Conservation (phyloP, 2,888 invertebrate species). For the Hirtodrosophila confusa region DNA sequence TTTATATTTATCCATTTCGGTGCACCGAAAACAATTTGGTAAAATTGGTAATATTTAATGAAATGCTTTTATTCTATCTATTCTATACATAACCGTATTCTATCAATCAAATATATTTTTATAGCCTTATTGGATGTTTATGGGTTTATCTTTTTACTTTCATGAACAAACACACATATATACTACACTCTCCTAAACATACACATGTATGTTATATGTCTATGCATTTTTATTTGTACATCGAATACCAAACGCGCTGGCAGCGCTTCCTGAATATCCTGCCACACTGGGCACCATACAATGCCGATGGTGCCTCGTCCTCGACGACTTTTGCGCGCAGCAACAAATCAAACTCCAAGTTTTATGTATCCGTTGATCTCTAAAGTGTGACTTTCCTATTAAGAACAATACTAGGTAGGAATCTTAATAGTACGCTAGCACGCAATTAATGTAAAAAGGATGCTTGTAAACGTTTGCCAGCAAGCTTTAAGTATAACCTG, state of each 20-base stretch:
- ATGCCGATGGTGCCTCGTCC: slow-evolving; percentile 74
- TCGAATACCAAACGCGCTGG: slow-evolving; percentile 17
- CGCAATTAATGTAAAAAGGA: slow-evolving; percentile 16
- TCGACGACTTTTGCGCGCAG: slow-evolving; percentile 77
- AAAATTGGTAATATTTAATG: too few species aligned
- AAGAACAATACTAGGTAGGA: slow-evolving; percentile 39
- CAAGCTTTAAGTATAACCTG: slow-evolving; percentile 5
- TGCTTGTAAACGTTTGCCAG: slow-evolving; percentile 19
- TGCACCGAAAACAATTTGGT: slow-evolving; percentile 1
- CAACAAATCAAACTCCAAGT: slow-evolving; percentile 83
- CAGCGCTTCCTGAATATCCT: slow-evolving; percentile 82
- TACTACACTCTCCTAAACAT: slow-evolving; percentile 4
- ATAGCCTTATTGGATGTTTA: slow-evolving; percentile 64
- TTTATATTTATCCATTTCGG: not conserved
- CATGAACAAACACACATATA: slow-evolving; percentile 70
- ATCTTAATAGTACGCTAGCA: slow-evolving; percentile 21
- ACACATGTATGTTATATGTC: slow-evolving; percentile 15
- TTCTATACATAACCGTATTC: not conserved
- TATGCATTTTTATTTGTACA: slow-evolving; percentile 18
- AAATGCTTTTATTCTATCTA: too few species aligned
- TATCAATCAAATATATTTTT: not conserved
- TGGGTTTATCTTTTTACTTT: slow-evolving; percentile 81
- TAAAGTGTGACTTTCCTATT: slow-evolving; percentile 32
- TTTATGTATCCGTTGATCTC: slow-evolving; percentile 84
- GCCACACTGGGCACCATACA: slow-evolving; percentile 82